Evolutionary conservation across 2,888 invertebrate genomes (phyloP).

Genomic region (Melieria crassipennis): DNA sequence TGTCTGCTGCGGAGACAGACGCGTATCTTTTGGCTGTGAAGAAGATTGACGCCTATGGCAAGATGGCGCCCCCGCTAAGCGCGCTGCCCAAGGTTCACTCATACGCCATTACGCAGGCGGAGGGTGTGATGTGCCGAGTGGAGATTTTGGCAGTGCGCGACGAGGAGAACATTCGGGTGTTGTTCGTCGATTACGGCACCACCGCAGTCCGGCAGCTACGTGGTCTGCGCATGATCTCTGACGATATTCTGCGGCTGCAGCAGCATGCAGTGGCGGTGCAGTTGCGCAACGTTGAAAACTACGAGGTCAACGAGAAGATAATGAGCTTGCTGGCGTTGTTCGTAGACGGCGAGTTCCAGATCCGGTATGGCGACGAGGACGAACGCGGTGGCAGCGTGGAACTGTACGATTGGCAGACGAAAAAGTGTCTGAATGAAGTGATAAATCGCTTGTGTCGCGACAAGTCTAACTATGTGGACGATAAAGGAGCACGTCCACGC

Average conservation of each 20-base stretch:
- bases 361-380: conserved; percentile 24
- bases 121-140: conserved; percentile 41
- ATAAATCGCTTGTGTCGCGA: conserved; percentile 11
- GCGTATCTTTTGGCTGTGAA: conserved; percentile 30
- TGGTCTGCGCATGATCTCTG: conserved; percentile 41
- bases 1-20: conserved; percentile 23
- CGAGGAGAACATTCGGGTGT: conserved; percentile 36
- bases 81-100: conserved; percentile 33
- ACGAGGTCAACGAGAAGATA: conserved; percentile 25
- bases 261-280: conserved; percentile 33
- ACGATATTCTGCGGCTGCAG: conserved; percentile 36
- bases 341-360: conserved; percentile 38
- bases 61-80: conserved; percentile 31
- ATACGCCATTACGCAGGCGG: conserved; percentile 40
- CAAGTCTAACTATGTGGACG: conserved; percentile 1
- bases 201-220: conserved; percentile 35
- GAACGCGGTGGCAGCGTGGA: conserved; percentile 4
- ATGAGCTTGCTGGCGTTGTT: conserved; percentile 36
- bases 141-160: conserved; percentile 35
- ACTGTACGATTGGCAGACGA: conserved; percentile 13
- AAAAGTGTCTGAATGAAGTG: conserved; percentile 40
- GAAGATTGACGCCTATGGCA: conserved; percentile 38
- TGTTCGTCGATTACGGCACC: conserved; percentile 42
- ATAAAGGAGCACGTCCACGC: not conserved
- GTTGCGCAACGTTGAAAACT: conserved; percentile 35